Evolutionary conservation across 2,888 invertebrate species (phyloP).

Genomic region (Ctenicera cuprea): DNA sequence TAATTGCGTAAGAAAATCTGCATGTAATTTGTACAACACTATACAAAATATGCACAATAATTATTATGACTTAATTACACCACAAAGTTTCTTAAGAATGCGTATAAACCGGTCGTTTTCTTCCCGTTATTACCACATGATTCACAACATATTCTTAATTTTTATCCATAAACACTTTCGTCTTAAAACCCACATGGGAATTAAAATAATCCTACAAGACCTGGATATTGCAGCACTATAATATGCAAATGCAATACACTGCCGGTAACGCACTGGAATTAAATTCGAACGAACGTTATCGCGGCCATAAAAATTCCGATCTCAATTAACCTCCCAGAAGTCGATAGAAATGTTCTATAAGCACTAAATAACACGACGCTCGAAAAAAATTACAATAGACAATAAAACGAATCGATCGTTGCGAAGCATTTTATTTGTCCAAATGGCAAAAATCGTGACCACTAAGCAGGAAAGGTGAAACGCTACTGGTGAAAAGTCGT

Average conservation of each 20-base stretch:
- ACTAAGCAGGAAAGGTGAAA: conserved; percentile 39
- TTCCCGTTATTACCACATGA: conserved; percentile 22
- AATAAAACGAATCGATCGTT: conserved; percentile 3
- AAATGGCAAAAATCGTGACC: conserved; percentile 33
- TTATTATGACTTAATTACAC: conserved; percentile 9
- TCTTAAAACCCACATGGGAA: neutral
- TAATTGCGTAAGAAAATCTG: neutral
- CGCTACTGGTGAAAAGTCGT: conserved; percentile 39
- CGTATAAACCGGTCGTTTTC: neutral
- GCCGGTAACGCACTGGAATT: conserved; percentile 3
- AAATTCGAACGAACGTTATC: neutral
- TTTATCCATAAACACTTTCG: conserved; percentile 6
- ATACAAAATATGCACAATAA: conserved; percentile 9
- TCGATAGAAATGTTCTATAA: neutral
- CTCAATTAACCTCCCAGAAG: conserved; percentile 8
- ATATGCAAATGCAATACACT: conserved; percentile 7
- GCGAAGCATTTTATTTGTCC: conserved; percentile 30
- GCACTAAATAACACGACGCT: conserved; percentile 10
- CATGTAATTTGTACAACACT: neutral
- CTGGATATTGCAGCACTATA: conserved; percentile 4
- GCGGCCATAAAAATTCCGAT: conserved; percentile 23
- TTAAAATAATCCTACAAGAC: conserved; percentile 6
- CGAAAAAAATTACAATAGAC: conserved; percentile 14
- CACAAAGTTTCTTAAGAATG: conserved; percentile 12
- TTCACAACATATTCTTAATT: neutral